phyloP scores from a whole-genome alignment of 2,797 vertebrate species.

The Nasua narica region DNA sequence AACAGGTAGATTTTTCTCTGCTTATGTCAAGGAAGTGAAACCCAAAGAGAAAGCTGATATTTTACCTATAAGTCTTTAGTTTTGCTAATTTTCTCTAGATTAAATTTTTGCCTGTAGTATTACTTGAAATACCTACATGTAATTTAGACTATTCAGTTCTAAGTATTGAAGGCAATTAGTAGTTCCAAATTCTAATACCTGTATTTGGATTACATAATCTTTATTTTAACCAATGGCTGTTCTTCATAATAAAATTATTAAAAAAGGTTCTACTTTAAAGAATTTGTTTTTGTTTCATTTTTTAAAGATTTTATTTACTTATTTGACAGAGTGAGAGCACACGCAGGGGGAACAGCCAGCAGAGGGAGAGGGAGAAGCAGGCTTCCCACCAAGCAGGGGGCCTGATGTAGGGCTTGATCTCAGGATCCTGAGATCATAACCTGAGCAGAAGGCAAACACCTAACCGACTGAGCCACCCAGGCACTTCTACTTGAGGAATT shows the following conservation, averaged over 20 bases:
- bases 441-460: background rate
- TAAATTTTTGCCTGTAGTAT: slow-evolving; percentile 18
- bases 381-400: background rate
- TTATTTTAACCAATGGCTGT: slow-evolving; percentile 20
- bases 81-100: slow-evolving; percentile 4
- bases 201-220: slow-evolving; percentile 6
- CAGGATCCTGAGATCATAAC: background rate
- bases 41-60: background rate
- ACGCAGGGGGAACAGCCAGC: background rate
- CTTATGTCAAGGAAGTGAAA: background rate
- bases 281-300: background rate
- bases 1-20: slow-evolving; percentile 76
- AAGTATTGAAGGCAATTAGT: background rate
- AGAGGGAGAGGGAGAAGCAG: no score
- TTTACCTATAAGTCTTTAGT: background rate
- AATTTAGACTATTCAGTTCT: slow-evolving; percentile 33
- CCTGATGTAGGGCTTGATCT: background rate
- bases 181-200: slow-evolving; percentile 30
- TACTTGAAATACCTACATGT: background rate
- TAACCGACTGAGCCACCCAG: background rate
- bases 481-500: background rate
- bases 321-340: no score
- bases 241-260: background rate
- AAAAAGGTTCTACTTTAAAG: background rate
- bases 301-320: background rate